Evolutionary conservation across 2,113 vertebrate genomes (phyloP), one percentile per base, ranked within the genome.

Genomic region (Machaerirhynchus nigripectus): DNA sequence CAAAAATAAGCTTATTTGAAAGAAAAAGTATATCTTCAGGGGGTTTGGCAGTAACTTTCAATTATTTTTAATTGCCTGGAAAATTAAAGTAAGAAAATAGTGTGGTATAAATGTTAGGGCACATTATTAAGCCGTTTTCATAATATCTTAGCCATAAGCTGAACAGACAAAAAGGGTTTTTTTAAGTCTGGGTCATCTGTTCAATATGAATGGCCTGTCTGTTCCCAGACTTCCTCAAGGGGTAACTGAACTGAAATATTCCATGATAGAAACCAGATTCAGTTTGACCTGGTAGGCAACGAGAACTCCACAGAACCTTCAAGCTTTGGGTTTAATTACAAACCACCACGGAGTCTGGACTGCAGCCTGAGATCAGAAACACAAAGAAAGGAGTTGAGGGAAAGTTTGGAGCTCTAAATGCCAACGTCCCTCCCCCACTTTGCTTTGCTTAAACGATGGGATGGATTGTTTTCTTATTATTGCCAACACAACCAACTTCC

Each of bases 31-130:
- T 96, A 94, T 96, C 97, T 97, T 96, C 94, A 68, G 96, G 96
- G 97, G 91, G 67, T 90, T 97, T 97, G 97, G 96, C 87, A 97
- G 75, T 92, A 95, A 94, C 93, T 95, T 96, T 95, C 97, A 95
- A 97, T 97, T 97, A 97, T 97, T 97, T 97, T 97, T 97, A 97
- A 97, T 90, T 95, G 97, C 95, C 93, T 97, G 95, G 94, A 97
- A 97, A 97, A 97, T 95, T 93, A 92, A 96, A 95, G 92, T 94
- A 94, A 96, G 95, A 96, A 96, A 94, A 91, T 60, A 87, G 90
- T 21, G 65, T 75, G 83, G 90, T 89, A 94, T 95, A 96, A 96
- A 95, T 83, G 91, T 89, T 96, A 75, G 88, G 90, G 90, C 90
- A 87, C 87, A 74, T 91, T 97, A 95, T 97, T 96, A 95, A 93